Percentiles rank a stretch among this genome's conserved stretches.
Conservation (phyloP, 2,888 invertebrate genomes). For the Archips crataeganus region DNA sequence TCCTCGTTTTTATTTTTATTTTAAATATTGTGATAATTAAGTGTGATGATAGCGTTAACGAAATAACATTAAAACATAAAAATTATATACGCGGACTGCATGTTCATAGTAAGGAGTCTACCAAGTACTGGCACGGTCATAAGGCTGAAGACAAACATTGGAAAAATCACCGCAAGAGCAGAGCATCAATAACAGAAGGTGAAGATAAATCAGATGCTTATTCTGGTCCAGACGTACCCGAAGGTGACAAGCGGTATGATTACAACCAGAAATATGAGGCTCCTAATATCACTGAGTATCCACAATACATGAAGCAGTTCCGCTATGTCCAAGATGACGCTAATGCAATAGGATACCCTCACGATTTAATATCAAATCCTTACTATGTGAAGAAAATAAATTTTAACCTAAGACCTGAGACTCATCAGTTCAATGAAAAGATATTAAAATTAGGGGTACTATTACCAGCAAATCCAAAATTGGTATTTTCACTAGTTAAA, state of each 20-base stretch:
- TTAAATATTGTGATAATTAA: conserved; percentile 77
- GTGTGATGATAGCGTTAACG: conserved; percentile 81
- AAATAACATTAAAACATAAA: conserved; percentile 63
- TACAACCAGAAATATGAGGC: conserved; percentile 64
- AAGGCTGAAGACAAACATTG: conserved; percentile 57
- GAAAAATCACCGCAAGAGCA: conserved; percentile 59
- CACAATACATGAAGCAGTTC: conserved; percentile 51
- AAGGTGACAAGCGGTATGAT: conserved; percentile 67
- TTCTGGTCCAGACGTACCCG: conserved; percentile 58
- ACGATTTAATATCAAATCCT: conserved; percentile 68
- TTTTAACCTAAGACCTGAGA: conserved; percentile 71
- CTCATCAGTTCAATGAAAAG: conserved; percentile 71
- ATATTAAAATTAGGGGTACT: conserved; percentile 88
- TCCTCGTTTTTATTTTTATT: conserved; percentile 76
- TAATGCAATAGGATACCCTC: conserved; percentile 71
- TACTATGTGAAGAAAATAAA: conserved; percentile 76
- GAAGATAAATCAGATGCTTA: conserved; percentile 64
- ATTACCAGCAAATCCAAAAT: conserved; percentile 86
- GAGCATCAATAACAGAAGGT: conserved; percentile 59
- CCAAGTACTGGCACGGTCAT: conserved; percentile 58
- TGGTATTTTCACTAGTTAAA: conserved; percentile 88
- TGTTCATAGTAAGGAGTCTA: conserved; percentile 54
- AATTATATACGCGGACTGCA: conserved; percentile 54
- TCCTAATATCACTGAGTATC: conserved; percentile 61
- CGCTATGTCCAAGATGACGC: conserved; percentile 61